A percentile compares a stretch with the other conserved stretches of the same genome.
These are phyloP conservation scores for Rhopalosiphum padi DNA, from an alignment of 1,140 invertebrate genomes.

Conservation along the genomic window DNA sequence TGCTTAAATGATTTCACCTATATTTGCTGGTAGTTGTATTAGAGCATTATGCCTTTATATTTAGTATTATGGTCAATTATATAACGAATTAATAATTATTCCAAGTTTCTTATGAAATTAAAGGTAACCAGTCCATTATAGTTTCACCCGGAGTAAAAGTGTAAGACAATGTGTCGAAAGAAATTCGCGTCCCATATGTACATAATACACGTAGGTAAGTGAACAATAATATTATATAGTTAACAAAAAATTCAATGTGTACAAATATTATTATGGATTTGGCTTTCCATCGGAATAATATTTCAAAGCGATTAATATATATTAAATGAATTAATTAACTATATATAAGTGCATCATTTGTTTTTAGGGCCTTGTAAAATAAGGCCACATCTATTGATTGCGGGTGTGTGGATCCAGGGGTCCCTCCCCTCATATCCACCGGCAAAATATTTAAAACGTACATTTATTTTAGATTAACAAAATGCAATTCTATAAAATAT, in stretches of 20 bases:
- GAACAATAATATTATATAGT: neutral
- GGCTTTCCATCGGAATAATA: neutral
- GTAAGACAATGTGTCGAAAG: neutral
- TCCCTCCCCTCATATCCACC: neutral
- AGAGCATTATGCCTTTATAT: neutral
- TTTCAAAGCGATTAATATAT: neutral
- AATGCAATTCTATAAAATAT: neutral
- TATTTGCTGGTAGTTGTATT: neutral
- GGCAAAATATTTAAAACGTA: neutral
- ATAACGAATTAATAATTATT: neutral
- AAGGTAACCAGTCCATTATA: neutral
- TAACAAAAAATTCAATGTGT: neutral
- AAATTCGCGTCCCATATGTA: neutral
- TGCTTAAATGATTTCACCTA: neutral
- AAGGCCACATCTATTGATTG: neutral
- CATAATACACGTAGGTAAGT: neutral
- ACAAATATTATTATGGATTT: neutral
- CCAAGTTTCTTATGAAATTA: neutral
- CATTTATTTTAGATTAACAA: neutral
- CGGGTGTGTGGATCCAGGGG: neutral
- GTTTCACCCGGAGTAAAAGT: neutral
- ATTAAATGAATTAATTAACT: neutral
- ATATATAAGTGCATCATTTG: neutral
- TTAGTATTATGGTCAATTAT: neutral
- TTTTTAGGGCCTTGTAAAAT: constrained; percentile 6